Conservation (phyloP, 2,888 invertebrate species). For the Amiota mariae region DNA sequence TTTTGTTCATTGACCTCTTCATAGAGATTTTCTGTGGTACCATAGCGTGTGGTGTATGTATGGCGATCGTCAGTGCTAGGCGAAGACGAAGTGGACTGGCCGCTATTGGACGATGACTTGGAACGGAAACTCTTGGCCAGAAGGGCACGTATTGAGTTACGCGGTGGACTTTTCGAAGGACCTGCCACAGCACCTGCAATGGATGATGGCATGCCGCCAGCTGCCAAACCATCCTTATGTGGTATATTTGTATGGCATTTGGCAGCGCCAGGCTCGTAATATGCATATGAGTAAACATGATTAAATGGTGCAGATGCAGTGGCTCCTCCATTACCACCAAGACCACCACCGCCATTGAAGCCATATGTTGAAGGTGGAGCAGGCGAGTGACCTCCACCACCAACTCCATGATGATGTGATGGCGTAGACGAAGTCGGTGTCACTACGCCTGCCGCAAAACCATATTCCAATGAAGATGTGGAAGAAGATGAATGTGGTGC, state of each 20-base stretch:
- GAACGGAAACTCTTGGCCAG: constrained; percentile 72
- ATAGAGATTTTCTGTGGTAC: constrained; percentile 81
- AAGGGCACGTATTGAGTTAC: constrained; percentile 71
- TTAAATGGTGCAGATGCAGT: constrained; percentile 60
- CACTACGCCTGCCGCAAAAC: constrained; percentile 70
- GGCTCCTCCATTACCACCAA: constrained; percentile 27
- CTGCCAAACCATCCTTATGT: constrained; percentile 61
- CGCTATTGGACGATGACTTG: constrained; percentile 63
- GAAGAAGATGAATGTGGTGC: constrained; percentile 62
- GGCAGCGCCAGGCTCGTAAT: constrained; percentile 82
- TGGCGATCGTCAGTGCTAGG: constrained; percentile 74
- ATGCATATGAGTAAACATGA: constrained; percentile 86
- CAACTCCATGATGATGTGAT: constrained; percentile 53
- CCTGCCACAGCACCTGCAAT: constrained; percentile 48
- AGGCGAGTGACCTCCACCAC: constrained; percentile 37
- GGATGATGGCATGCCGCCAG: constrained; percentile 33
- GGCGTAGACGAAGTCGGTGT: constrained; percentile 67
- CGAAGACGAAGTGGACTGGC: constrained; percentile 66
- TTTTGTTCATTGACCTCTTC: constrained; percentile 73
- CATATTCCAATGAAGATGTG: constrained; percentile 69
- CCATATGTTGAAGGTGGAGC: constrained; percentile 33
- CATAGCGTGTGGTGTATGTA: constrained; percentile 85
- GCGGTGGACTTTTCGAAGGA: constrained; percentile 72
- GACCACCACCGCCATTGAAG: constrained; percentile 52
- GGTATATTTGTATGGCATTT: constrained; percentile 79